Base-by-base conservation (phyloP, 2,113 vertebrate species). In the Chascanopsetta lugubris region DNA sequence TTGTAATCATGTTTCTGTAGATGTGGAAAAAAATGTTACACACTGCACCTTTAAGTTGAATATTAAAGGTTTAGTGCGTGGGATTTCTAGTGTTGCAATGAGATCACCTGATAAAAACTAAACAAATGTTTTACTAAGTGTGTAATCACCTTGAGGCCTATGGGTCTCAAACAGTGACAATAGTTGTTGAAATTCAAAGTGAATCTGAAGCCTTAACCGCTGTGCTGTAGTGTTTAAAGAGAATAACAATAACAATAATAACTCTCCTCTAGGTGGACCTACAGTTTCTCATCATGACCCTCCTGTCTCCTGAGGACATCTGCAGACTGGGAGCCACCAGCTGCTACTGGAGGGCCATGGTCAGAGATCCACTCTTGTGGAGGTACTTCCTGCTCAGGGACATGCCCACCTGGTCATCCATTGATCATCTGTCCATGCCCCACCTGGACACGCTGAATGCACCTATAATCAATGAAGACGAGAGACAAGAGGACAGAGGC, bases 301-400 rank as follows among this genome's bases (percentile, higher is more conserved):
- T 94, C 78, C 93, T 99, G 43, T 92, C 93, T 9, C 94, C 96
- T 11, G 90, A 88, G 72, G 95, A 97, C 32, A 56, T 99, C 54
- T 97, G 95, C 75, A 85, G 71, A 21, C 83, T 99, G 72, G 96
- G 96, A 62, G 92, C 94, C 69, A 94, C 94, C 4, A 93, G 88
- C 78, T 89, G 10, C 1, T 97, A 97, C 26, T 99, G 96, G 97
- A 92, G 93, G 50, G 87, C 85, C 13, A 83, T 94, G 69, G 93
- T 95, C 9, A 89, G 85, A 65, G 97, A 99, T 72, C 95, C 94
- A 0, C 72, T 98, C 79, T 85, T 98, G 40, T 98, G 97, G 97
- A 92, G 91, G 63, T 96, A 94, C 63, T 94, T 97, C 75, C 84
- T 99, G 32, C 56, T 95, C 46, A 87, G 95, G 34, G 97, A 97